phyloP scores from a whole-genome alignment of 2,113 vertebrate genomes.

The Zonotrichia leucophrys region DNA sequence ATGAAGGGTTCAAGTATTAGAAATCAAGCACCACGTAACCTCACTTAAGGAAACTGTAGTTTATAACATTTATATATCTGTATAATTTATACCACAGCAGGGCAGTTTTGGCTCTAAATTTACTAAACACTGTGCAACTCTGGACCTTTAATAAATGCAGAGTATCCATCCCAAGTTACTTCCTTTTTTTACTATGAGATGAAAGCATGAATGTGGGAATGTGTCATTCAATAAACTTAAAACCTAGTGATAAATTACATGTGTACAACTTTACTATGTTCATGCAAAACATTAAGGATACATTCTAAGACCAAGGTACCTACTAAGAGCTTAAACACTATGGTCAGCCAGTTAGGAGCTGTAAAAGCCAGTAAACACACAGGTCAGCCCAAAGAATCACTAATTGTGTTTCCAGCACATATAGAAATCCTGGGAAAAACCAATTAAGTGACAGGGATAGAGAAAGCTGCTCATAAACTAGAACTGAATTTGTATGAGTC shows the following conservation, averaged over 20 bases:
- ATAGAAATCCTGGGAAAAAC: background rate
- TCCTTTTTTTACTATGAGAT: background rate
- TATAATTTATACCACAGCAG: background rate
- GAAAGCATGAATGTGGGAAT: background rate
- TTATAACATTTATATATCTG: background rate
- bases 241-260: background rate
- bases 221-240: background rate
- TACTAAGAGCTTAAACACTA: background rate
- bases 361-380: background rate
- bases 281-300: background rate
- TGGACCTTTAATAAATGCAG: background rate
- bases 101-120: background rate
- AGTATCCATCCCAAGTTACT: background rate
- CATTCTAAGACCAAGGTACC: background rate
- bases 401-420: background rate
- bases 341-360: background rate
- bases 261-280: background rate
- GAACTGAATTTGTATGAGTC: background rate
- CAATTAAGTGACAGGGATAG: background rate
- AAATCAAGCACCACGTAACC: background rate
- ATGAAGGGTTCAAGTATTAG: background rate
- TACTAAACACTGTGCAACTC: background rate
- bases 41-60: background rate
- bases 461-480: background rate
- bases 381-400: background rate